phyloP scores from a whole-genome alignment of 2,113 vertebrate genomes.

The Chinchilla lanigera region DNA sequence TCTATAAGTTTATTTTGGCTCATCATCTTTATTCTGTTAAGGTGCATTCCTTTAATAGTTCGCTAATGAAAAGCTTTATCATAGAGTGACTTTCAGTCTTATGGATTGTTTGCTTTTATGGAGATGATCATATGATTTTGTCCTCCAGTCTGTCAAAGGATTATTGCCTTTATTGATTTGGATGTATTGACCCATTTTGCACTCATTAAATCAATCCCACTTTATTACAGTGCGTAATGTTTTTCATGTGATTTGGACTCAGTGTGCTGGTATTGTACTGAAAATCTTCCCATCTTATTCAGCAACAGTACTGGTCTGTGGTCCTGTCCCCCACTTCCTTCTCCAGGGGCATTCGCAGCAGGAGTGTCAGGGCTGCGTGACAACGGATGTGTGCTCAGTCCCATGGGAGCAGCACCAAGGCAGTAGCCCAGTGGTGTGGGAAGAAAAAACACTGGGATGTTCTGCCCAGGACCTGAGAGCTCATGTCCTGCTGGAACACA shows the following conservation, averaged over 20 bases:
- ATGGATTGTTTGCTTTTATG: neutral
- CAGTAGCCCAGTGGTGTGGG: rapidly evolving
- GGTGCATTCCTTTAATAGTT: no score
- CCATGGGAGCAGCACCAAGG: no score
- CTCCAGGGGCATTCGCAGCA: neutral
- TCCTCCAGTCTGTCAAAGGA: neutral
- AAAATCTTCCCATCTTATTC: neutral
- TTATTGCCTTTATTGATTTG: neutral
- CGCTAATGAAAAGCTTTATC: neutral
- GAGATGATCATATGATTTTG: neutral
- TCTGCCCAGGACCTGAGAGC: neutral
- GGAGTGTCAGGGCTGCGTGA: neutral
- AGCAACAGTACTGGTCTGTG: neutral
- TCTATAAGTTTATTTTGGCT: neutral
- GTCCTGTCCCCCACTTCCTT: neutral
- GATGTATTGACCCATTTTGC: neutral
- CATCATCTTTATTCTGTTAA: neutral
- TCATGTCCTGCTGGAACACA: neutral
- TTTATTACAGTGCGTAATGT: neutral
- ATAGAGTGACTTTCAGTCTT: no score
- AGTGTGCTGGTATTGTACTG: neutral
- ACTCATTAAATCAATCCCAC: neutral
- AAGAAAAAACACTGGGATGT: no score
- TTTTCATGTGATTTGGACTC: neutral
- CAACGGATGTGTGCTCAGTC: neutral